Conservation (phyloP, 2,888 invertebrate species). For the Panorpa germanica region DNA sequence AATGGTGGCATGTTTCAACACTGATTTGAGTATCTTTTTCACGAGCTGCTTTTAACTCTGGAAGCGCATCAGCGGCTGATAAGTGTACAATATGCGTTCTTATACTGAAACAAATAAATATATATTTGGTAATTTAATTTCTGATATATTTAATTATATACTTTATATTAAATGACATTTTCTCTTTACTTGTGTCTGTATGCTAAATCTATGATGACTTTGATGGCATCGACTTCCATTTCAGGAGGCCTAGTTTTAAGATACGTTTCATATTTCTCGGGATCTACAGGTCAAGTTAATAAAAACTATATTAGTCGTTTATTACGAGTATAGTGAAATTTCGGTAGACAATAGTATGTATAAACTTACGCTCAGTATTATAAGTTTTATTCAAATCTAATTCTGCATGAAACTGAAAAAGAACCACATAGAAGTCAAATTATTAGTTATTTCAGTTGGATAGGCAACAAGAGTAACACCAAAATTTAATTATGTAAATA, state of each 20-base stretch:
- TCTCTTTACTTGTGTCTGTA: slow-evolving; percentile 30
- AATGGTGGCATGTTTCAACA: slow-evolving; percentile 60
- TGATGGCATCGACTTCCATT: slow-evolving; percentile 48
- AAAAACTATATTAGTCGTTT: neutral
- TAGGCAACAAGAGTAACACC: neutral
- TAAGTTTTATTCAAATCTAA: slow-evolving; percentile 23
- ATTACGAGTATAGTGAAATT: no score
- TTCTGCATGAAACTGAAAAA: slow-evolving; percentile 51
- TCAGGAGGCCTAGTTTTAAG: slow-evolving; percentile 38
- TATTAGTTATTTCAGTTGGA: neutral
- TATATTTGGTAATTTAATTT: slow-evolving; percentile 8
- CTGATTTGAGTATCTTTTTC: slow-evolving; percentile 38
- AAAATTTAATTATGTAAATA: neutral
- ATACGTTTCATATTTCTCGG: slow-evolving; percentile 40
- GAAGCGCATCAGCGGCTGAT: slow-evolving; percentile 38
- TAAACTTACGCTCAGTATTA: slow-evolving; percentile 17
- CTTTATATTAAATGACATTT: slow-evolving; percentile 12
- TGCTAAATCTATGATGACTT: slow-evolving; percentile 35
- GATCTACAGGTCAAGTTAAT: slow-evolving; percentile 21
- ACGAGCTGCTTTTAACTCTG: slow-evolving; percentile 31
- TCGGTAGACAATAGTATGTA: slow-evolving; percentile 8
- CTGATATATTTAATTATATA: slow-evolving; percentile 7
- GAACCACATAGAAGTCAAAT: slow-evolving; percentile 4
- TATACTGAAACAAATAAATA: slow-evolving; percentile 23
- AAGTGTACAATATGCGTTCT: slow-evolving; percentile 50